Evolutionary conservation across 2,797 vertebrate species (phyloP).

Genomic region (Neosilurus mollespiculum): DNA sequence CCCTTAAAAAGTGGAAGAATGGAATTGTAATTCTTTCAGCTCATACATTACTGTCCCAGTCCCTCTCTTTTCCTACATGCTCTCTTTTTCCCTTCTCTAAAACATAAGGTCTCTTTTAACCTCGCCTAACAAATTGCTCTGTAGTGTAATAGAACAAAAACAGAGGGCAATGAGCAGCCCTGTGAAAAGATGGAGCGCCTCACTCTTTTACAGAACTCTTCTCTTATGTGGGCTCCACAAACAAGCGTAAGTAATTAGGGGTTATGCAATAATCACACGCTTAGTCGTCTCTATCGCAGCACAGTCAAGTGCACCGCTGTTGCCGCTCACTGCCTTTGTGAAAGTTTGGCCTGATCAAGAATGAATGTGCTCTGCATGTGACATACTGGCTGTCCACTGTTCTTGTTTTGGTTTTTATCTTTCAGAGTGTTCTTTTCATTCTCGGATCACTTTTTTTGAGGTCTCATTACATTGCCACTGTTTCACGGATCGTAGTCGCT

Average conservation of each 20-base stretch:
- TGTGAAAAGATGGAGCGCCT: conserved; percentile 57
- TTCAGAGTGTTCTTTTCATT: neutral
- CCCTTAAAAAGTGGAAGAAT: conserved; percentile 45
- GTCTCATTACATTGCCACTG: neutral
- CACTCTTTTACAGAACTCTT: conserved; percentile 57
- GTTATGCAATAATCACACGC: conserved; percentile 57
- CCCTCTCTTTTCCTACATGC: conserved; percentile 59
- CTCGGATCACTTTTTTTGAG: neutral
- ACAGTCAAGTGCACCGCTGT: conserved; percentile 42
- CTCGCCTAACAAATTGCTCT: conserved; percentile 70
- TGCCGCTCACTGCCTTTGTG: conserved; percentile 1
- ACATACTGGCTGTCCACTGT: conserved; percentile 12
- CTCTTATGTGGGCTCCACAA: conserved; percentile 52
- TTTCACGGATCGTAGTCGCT: conserved; percentile 2
- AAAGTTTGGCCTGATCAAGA: conserved; percentile 7
- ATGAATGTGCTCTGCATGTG: conserved; percentile 12
- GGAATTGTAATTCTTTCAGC: conserved; percentile 62
- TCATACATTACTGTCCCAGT: conserved; percentile 72
- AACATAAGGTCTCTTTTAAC: conserved; percentile 65
- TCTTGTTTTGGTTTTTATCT: conserved; percentile 15
- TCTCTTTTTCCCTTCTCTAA: conserved; percentile 50
- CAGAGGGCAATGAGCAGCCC: conserved; percentile 48
- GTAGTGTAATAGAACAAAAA: conserved; percentile 61
- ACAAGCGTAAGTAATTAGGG: conserved; percentile 59
- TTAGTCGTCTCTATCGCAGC: conserved; percentile 41